Evolutionary conservation across 2,113 vertebrate species (phyloP), one percentile per base, ranked within the genome.

Genomic region (Archocentrus centrarchus): DNA sequence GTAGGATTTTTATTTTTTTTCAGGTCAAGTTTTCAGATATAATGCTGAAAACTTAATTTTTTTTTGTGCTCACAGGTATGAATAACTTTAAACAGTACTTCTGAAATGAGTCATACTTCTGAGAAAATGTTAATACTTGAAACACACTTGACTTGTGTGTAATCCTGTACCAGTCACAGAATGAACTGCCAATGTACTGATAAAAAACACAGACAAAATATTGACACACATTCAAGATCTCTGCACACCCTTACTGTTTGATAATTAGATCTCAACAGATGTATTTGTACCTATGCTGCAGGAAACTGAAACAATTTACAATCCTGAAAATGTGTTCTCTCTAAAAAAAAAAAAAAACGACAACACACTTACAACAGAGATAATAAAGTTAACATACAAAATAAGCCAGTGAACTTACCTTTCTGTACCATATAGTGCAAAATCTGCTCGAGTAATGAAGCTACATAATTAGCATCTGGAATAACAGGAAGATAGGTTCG

Each of bases 401-500:
- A 27, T 57, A 66, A 55, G 13, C 6, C 37, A 76, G n/a, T 41
- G 15, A 76, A 27, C 81, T 93, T 91, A 99, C 98, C 98, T 97
- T 97, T 98, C 88, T 99, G 97, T 95, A 99, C 95, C 97, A 99
- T 96, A 96, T 98, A 99, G 97, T 98, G 97, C 97, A 99, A 97
- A 96, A 99, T 96, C 93, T 99, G 98, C 95, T 99, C 98, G 59
- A 97, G 95, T 92, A 99, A 90, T n/a, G 97, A 97, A 86, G 96
- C 96, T 95, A 97, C 97, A 80, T 91, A 95, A 93, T 93, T 90
- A 84, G 96, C 93, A 90, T 99, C 98, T 91, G 95, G 96, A 94
- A 98, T 94, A 93, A 97, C 94, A 79, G 97, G 95, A 93, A 97
- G 94, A 93, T 98, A 99, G 0, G 97, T 99, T 91, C 92, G 97